phyloP scores from a whole-genome alignment of 2,888 invertebrate genomes.

The Cephus spinipes region DNA sequence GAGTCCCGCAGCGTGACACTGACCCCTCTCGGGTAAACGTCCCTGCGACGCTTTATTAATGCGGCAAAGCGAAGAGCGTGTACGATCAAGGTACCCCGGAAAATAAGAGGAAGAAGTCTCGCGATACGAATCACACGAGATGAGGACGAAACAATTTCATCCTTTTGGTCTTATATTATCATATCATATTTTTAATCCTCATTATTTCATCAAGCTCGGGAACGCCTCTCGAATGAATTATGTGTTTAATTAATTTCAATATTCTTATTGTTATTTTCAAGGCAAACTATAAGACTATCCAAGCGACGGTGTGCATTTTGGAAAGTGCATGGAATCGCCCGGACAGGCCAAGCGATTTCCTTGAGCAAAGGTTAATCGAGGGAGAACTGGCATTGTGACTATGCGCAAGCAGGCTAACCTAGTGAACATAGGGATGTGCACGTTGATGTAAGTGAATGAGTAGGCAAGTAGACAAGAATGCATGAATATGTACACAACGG shows the following conservation, averaged over 20 bases:
- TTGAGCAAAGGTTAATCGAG: conserved; percentile 41
- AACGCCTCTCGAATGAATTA: neutral
- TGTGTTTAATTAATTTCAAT: neutral
- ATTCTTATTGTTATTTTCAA: neutral
- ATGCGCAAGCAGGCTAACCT: conserved; percentile 30
- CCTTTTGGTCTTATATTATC: neutral
- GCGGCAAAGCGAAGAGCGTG: conserved; percentile 23
- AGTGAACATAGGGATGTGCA: conserved; percentile 27
- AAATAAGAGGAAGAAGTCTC: neutral
- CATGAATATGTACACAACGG: conserved; percentile 40
- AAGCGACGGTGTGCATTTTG: neutral
- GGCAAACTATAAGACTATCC: neutral
- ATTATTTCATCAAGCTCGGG: neutral
- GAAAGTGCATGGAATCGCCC: neutral
- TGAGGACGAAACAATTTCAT: neutral
- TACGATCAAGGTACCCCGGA: neutral
- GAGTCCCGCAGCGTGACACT: conserved; percentile 53
- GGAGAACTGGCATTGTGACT: conserved; percentile 31
- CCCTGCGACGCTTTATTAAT: conserved; percentile 41
- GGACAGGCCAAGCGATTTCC: neutral
- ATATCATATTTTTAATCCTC: neutral
- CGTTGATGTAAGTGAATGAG: conserved; percentile 16
- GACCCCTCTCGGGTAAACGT: conserved; percentile 57
- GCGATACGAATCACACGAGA: neutral
- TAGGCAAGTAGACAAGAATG: conserved; percentile 11